Evolutionary conservation across 2,797 vertebrate species (phyloP), one percentile per base, ranked within the genome.

Genomic region (Vireo griseus): DNA sequence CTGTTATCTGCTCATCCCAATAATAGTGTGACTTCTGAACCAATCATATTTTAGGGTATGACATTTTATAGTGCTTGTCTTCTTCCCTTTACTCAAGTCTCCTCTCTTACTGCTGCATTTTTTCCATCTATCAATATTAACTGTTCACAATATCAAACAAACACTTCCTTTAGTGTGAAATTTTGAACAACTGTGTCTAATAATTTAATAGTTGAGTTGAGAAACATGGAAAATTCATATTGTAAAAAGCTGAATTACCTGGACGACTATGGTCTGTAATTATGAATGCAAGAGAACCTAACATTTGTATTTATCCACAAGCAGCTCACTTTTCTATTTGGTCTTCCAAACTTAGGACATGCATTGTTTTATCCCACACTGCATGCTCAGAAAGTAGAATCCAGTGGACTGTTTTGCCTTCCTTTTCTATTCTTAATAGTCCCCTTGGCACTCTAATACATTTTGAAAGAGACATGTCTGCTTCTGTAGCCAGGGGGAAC

Each of bases 401-500:
- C 57, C 59, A 37, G 29, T 47, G 61, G 52, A 57, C 16, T 82
- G 8, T 47, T 82, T 90, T 45, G 13, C 26, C 10, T 72, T 88
- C n/a, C 72, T 67, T 63, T 75, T 77, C 24, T 82, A 18, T 74
- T 85, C 7, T 74, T 82, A 89, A 87, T 74, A 67, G 54, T 87
- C 19, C 42, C 51, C 50, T 92, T 87, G 57, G 78, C n/a, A 68
- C 17, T 85, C 33, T 44, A 67, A 68, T n/a, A 33, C 24, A 21
- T 88, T 93, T 79, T 90, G 88, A 85, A 95, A 91, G 57, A 92
- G 44, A 18, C 16, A 4, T 28, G n/a, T 79, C 83, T 95, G 74
- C 55, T 88, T 82, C 69, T 87, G 14, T 61, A 62, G 71, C 72
- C 6, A 8, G 25, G 17, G 45, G 74, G 10, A 92, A 20, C 57